Percentiles rank a stretch among this genome's conserved stretches.
phyloP scores from a whole-genome alignment of 2,888 invertebrate species.

The Hololepta plana region DNA sequence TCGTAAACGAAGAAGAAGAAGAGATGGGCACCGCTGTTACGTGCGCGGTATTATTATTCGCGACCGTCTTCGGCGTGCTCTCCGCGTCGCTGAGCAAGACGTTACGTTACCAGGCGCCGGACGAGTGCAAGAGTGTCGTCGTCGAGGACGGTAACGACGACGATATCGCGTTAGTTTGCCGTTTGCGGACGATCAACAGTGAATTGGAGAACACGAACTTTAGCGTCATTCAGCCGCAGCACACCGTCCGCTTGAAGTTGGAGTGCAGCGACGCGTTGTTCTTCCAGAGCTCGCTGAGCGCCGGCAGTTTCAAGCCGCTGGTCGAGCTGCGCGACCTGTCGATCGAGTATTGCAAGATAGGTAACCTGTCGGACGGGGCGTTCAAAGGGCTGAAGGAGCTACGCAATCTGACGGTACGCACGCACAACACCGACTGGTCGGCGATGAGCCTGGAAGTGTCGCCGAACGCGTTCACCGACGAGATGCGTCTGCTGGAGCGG shows the following conservation, averaged over 20 bases:
- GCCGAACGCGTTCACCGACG: constrained; percentile 53
- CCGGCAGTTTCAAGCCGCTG: constrained; percentile 58
- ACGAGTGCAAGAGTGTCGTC: constrained; percentile 65
- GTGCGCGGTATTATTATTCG: constrained; percentile 37
- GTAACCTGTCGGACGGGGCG: constrained; percentile 64
- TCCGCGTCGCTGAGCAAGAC: constrained; percentile 42
- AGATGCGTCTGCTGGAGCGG: constrained; percentile 51
- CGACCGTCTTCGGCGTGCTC: constrained; percentile 40
- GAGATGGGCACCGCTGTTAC: constrained; percentile 33
- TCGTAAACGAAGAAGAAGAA: constrained; percentile 17
- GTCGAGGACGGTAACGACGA: constrained; percentile 44
- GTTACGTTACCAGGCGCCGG: constrained; percentile 56
- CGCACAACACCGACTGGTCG: constrained; percentile 72
- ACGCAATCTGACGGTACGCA: constrained; percentile 60
- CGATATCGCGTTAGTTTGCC: constrained; percentile 53
- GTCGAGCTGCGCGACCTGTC: constrained; percentile 59
- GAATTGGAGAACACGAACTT: constrained; percentile 68
- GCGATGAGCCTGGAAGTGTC: constrained; percentile 63
- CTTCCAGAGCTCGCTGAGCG: constrained; percentile 60
- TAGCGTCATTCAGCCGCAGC: constrained; percentile 66
- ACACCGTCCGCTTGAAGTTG: constrained; percentile 54
- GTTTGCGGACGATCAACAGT: constrained; percentile 60
- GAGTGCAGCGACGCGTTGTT: constrained; percentile 67
- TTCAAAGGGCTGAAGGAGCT: constrained; percentile 63
- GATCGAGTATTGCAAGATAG: constrained; percentile 69